A percentile compares a stretch with the other conserved stretches of the same genome.
Conservation (phyloP, 2,113 vertebrate species). For the Anolis sagrei region DNA sequence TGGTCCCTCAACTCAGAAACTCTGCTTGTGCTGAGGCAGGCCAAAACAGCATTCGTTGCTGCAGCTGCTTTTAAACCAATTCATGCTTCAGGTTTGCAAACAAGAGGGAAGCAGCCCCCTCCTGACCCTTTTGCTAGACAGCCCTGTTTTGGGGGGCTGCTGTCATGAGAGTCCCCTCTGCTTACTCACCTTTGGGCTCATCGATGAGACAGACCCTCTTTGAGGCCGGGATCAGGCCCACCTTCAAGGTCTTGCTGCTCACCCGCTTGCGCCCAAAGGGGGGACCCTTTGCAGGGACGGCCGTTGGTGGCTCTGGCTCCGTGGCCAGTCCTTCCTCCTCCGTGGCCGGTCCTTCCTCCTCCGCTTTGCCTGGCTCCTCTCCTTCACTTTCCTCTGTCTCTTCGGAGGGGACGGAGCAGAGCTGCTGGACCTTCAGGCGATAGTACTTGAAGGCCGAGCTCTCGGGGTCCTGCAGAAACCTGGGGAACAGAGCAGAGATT, state of each 20-base stretch:
- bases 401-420: constrained; percentile 73
- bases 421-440: constrained; percentile 75
- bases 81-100: too few species aligned
- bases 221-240: constrained; percentile 79
- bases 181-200: constrained; percentile 75
- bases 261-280: constrained; percentile 77
- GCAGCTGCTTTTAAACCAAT: too few species aligned
- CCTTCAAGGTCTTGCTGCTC: constrained; percentile 80
- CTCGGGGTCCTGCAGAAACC: constrained; percentile 79
- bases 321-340: background rate
- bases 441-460: constrained; percentile 81
- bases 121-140: too few species aligned
- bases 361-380: constrained; percentile 32
- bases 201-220: constrained; percentile 81
- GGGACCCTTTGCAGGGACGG: constrained; percentile 41
- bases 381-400: constrained; percentile 44
- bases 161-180: background rate
- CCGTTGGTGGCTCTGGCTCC: too few species aligned
- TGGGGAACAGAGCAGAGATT: constrained; percentile 21
- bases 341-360: constrained; percentile 37
- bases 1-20: too few species aligned
- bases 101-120: too few species aligned
- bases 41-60: too few species aligned
- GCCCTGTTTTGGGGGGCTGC: too few species aligned
- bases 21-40: too few species aligned